Evolutionary conservation across 2,797 vertebrate species (phyloP).

Genomic region (Clamator glandarius): DNA sequence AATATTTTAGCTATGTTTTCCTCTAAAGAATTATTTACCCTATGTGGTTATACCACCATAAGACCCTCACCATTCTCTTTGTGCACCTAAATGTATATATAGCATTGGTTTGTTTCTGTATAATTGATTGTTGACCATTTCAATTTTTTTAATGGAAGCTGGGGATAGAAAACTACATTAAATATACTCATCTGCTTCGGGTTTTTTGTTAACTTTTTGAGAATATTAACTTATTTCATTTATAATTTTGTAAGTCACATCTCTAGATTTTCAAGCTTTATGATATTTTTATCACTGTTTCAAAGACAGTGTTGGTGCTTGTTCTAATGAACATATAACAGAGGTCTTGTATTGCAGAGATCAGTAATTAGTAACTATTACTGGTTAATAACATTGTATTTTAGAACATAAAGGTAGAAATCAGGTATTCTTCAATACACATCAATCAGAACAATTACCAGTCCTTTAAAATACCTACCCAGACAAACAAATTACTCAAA

Average conservation of each 20-base stretch:
- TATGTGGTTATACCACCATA: not conserved
- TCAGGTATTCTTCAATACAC: not conserved
- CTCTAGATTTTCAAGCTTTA: not conserved
- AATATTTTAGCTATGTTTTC: conserved; percentile 74
- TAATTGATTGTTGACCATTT: not conserved
- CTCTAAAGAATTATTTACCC: conserved; percentile 66
- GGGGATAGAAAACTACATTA: not conserved
- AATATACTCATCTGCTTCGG: not conserved
- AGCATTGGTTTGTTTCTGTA: not conserved
- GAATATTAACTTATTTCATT: not conserved
- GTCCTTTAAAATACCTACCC: not conserved
- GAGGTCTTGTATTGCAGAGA: not conserved
- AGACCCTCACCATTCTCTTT: not conserved
- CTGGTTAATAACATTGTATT: not conserved
- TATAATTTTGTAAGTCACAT: not conserved
- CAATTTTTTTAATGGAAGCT: not conserved
- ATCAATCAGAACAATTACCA: not conserved
- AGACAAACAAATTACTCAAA: not conserved
- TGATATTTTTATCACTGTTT: not conserved
- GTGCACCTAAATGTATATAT: not conserved
- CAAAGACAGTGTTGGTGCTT: not conserved
- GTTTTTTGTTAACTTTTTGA: not conserved
- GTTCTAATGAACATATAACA: not conserved
- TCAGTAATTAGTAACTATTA: not conserved
- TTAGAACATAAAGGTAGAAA: not conserved